Evolutionary conservation across 2,113 vertebrate genomes (phyloP), one percentile per base, ranked within the genome.

Genomic region (Hucho hucho): DNA sequence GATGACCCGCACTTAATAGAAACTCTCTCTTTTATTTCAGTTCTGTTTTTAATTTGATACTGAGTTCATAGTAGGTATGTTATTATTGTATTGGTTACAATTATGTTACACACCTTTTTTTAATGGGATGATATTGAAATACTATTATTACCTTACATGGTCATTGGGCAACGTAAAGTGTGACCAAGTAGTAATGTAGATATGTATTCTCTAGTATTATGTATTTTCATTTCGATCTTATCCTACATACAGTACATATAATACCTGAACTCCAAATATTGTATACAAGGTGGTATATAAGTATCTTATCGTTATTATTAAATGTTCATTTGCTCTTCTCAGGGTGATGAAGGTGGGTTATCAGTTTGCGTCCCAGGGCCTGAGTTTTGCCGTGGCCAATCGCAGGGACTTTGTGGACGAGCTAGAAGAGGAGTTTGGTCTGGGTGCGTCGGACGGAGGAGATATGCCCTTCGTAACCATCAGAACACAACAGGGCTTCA

Each of bases 331-430:
- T 12, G 11, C 4, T 47, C 3, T 69, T 63, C 1, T 59, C 80
- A 94, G 93, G 85, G 91, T 94, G 70, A 87, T 94, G 89, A 94
- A 92, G 84, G 89, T 93, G 74, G 92, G 70, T 0, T 89, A 91
- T 7, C 84, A 86, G 73, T 92, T 83, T 56, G 29, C 37, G 14
- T 86, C 84, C 18, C 87, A 69, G 16, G 89, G 92, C 64, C 79
- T 94, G 61, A 83, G 65, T 3, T 93, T 88, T 70, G 90, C 93
- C 0, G 86, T 94, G 32, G 93, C 93, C 68, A 91, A 92, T 83
- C 88, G 88, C 32, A 83, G 78, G 16, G 93, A 93, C 76, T 93
- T 94, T 71, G 71, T 78, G 72, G 84, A 87, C 0, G 93, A 94
- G 82, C 87, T 94, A 74, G 89, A 92, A 73, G 90, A 92, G 0